Evolutionary conservation across 2,113 vertebrate species (phyloP).

Genomic region (Oncorhynchus keta): DNA sequence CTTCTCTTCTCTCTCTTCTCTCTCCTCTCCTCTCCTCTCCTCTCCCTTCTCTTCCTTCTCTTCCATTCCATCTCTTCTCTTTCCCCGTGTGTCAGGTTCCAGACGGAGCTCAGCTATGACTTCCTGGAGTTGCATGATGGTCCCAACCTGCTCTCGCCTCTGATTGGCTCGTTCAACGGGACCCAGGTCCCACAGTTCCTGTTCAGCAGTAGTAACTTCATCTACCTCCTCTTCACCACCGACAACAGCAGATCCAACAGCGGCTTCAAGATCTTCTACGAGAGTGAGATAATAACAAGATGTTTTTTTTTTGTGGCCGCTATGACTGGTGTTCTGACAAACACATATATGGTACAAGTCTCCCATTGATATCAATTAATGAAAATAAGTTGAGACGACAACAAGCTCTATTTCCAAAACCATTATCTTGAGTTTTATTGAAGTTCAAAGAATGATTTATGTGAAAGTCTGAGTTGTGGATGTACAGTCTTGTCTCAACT

Average conservation of each 20-base stretch:
- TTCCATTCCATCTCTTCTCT: too few relatives aligned
- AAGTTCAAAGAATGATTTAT: too few relatives aligned
- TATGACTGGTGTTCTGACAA: too few relatives aligned
- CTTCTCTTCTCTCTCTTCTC: too few relatives aligned
- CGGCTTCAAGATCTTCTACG: conserved; percentile 97
- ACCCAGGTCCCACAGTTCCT: conserved; percentile 96
- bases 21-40: too few relatives aligned
- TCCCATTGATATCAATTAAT: too few relatives aligned
- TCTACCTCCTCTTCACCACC: conserved; percentile 97
- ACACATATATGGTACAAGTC: too few relatives aligned
- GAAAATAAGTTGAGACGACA: too few relatives aligned
- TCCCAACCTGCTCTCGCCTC: conserved; percentile 88
- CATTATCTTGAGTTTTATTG: too few relatives aligned
- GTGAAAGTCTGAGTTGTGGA: too few relatives aligned
- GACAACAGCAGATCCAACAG: conserved; percentile 98
- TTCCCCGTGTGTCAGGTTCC: conserved; percentile 79
- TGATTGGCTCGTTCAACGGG: conserved; percentile 95
- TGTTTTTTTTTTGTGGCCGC: not conserved
- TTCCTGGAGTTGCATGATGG: conserved; percentile 96
- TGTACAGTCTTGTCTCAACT: too few relatives aligned
- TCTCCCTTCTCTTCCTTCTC: not conserved
- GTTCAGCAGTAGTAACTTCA: conserved; percentile 90
- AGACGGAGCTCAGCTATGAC: conserved; percentile 97
- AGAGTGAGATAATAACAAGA: conserved; percentile 77
- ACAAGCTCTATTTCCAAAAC: too few relatives aligned